Percentiles rank a stretch among this genome's conserved stretches.
These are phyloP conservation scores for Dascillus cervinus DNA, from an alignment of 2,888 invertebrate genomes.

Conservation along the genomic window DNA sequence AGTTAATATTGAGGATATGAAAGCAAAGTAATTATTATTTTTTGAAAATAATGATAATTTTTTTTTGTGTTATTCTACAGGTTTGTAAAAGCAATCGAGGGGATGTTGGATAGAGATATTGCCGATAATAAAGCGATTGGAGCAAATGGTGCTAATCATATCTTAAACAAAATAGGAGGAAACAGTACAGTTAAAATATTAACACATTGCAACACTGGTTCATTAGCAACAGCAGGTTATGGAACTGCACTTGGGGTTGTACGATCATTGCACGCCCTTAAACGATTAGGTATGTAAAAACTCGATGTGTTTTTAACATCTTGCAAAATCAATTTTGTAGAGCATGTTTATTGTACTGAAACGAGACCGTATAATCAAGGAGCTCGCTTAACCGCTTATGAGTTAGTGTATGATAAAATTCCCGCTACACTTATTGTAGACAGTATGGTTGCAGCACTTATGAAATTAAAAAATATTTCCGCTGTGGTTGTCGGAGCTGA, in stretches of 20 bases:
- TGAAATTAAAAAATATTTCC: constrained; percentile 74
- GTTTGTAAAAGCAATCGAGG: constrained; percentile 69
- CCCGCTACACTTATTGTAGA: constrained; percentile 91
- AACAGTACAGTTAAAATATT: constrained; percentile 64
- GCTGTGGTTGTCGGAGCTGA: constrained; percentile 98
- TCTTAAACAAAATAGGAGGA: constrained; percentile 53
- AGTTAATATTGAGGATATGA: constrained; percentile 56
- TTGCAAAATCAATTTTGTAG: constrained; percentile 40
- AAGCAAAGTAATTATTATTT: constrained; percentile 53
- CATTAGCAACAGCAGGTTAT: constrained; percentile 93
- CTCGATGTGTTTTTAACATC: not conserved
- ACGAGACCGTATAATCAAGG: constrained; percentile 98
- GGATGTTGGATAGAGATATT: constrained; percentile 80
- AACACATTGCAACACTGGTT: constrained; percentile 98
- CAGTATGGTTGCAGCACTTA: constrained; percentile 87
- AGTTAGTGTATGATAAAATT: constrained; percentile 85
- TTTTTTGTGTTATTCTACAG: constrained; percentile 44
- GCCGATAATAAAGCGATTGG: constrained; percentile 84
- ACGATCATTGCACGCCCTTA: constrained; percentile 65
- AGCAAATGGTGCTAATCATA: constrained; percentile 70
- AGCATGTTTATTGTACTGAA: constrained; percentile 92
- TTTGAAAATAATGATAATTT: constrained; percentile 5
- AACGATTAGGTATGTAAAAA: constrained; percentile 56
- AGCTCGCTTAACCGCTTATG: constrained; percentile 90
- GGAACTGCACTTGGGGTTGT: constrained; percentile 98